Percentiles rank a stretch among this genome's conserved stretches.
phyloP scores from a whole-genome alignment of 2,797 vertebrate species.

The Pantherophis vulpinus region DNA sequence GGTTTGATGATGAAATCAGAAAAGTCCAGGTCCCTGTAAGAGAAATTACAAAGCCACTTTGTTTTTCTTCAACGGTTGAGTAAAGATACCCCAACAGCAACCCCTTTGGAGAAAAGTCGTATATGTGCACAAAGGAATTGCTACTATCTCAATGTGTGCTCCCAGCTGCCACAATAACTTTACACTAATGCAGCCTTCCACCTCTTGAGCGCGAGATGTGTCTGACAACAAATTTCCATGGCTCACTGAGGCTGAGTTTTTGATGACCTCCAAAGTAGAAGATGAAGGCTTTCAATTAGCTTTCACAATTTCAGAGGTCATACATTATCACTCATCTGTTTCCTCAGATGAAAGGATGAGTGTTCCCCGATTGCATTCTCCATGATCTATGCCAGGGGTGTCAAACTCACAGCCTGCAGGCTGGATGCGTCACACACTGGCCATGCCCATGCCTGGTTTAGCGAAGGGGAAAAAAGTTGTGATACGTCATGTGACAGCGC shows the following conservation, averaged over 20 bases:
- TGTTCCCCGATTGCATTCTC: background rate
- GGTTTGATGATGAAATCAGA: slow-evolving; percentile 80
- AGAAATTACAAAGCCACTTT: background rate
- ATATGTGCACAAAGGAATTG: background rate
- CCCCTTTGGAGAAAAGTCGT: background rate
- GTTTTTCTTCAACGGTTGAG: background rate
- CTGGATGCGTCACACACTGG: no score
- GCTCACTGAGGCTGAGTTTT: background rate
- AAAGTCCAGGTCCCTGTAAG: slow-evolving; percentile 81
- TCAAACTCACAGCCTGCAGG: no score
- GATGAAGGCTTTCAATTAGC: background rate
- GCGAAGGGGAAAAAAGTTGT: no score
- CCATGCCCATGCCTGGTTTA: no score
- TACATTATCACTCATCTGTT: background rate
- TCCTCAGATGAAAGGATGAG: background rate
- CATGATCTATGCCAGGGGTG: background rate
- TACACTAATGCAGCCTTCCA: background rate
- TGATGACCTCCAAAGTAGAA: background rate
- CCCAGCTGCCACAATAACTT: background rate
- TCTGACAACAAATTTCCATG: background rate
- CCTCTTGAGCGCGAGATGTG: background rate
- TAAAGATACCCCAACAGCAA: background rate
- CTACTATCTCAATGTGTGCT: background rate
- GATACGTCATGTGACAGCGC: no score
- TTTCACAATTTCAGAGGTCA: background rate